These are phyloP conservation scores for Eilema sororculum DNA, from an alignment of 2,888 invertebrate species.

Conservation along the genomic window DNA sequence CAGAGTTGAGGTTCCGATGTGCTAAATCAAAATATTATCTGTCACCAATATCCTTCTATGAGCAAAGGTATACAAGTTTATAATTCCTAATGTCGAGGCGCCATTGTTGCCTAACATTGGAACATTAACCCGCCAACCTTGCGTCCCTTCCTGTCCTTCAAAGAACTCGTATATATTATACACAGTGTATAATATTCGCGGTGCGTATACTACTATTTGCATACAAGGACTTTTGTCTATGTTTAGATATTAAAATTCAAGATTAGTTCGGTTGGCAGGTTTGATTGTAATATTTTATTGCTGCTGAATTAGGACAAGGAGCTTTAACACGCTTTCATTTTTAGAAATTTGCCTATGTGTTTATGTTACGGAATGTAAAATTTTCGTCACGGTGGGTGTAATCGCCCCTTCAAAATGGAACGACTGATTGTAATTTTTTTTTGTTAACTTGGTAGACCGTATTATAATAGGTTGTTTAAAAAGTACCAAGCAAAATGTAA, in stretches of 20 bases:
- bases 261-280: neutral
- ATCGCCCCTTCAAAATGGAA: no score
- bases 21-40: neutral
- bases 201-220: constrained; percentile 28
- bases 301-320: neutral
- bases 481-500: no score
- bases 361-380: no score
- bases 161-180: constrained; percentile 4
- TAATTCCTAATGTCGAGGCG: constrained; percentile 16
- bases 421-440: no score
- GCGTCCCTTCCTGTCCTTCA: constrained; percentile 21
- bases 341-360: neutral
- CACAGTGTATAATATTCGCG: constrained; percentile 18
- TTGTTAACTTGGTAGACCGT: no score
- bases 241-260: constrained; percentile 12
- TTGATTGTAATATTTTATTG: neutral
- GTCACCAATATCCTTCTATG: neutral
- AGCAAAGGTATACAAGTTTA: constrained; percentile 15
- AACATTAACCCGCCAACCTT: constrained; percentile 23
- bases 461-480: no score
- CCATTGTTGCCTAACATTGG: constrained; percentile 21
- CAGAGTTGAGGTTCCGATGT: no score
- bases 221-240: constrained; percentile 25
- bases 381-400: no score
- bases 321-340: neutral